Percentiles rank a stretch among this genome's conserved stretches.
phyloP scores from a whole-genome alignment of 2,113 vertebrate species.

The Phylloscopus whistleri region DNA sequence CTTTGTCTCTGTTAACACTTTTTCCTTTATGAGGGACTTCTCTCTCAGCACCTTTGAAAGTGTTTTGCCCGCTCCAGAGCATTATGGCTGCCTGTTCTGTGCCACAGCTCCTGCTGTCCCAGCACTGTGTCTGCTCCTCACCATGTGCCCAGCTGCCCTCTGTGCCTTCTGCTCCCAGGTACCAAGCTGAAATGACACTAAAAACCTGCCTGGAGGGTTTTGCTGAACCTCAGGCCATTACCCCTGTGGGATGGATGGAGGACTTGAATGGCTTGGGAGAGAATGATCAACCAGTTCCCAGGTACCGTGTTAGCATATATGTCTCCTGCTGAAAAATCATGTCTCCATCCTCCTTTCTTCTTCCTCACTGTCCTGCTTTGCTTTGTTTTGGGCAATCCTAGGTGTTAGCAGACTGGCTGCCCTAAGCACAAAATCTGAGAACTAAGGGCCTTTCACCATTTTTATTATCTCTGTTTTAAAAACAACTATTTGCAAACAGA shows the following conservation, averaged over 20 bases:
- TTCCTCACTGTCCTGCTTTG: not conserved
- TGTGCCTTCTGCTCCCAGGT: not conserved
- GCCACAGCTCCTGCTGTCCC: not conserved
- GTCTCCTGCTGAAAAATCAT: not conserved
- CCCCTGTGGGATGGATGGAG: not conserved
- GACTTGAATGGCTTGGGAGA: not conserved
- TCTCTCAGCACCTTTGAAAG: not conserved
- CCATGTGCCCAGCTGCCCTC: not conserved
- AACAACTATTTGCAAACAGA: not conserved
- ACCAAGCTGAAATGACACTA: not conserved
- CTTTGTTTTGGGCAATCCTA: not conserved
- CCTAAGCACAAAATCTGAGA: not conserved
- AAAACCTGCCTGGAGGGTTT: not conserved
- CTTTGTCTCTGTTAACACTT: not conserved
- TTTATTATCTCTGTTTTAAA: not conserved
- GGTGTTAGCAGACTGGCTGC: not conserved
- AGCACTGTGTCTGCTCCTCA: not conserved
- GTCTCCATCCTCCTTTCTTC: not conserved
- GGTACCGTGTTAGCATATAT: not conserved
- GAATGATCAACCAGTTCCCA: not conserved
- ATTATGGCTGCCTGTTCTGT: not conserved
- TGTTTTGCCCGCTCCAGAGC: not conserved
- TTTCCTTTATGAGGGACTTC: not conserved
- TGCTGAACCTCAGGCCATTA: not conserved
- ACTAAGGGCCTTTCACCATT: not conserved